These are phyloP conservation scores for Stomatorhinus walkeri DNA, from an alignment of 2,797 vertebrate genomes.

Conservation along the genomic window DNA sequence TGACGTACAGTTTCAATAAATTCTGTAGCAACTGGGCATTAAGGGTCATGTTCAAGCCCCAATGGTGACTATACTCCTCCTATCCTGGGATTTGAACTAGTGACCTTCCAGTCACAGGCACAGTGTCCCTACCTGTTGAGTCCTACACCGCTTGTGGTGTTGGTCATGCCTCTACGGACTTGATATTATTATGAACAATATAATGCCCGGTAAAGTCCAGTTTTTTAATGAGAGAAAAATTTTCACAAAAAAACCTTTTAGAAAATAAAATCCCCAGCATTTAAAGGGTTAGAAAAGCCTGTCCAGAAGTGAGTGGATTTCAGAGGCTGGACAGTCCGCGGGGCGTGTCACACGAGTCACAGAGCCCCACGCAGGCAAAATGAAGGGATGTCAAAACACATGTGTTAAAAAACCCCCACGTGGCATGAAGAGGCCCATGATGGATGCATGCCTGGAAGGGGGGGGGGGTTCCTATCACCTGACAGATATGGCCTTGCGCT, in stretches of 20 bases:
- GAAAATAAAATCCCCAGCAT: not conserved
- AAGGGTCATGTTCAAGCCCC: not conserved
- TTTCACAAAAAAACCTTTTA: not conserved
- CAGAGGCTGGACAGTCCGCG: not conserved
- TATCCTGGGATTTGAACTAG: not conserved
- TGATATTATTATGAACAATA: not conserved
- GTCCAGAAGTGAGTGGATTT: not conserved
- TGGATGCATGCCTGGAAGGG: constrained; percentile 14
- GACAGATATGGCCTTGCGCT: constrained; percentile 8
- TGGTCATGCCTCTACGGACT: not conserved
- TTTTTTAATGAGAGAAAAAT: not conserved
- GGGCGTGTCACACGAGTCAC: not conserved
- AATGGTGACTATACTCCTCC: not conserved
- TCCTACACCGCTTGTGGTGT: not conserved
- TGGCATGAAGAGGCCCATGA: constrained; percentile 3
- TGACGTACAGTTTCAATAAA: not conserved
- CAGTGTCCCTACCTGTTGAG: not conserved
- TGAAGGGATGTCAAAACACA: constrained; percentile 4
- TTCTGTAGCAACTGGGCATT: not conserved
- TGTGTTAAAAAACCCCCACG: not conserved
- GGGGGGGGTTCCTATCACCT: not conserved
- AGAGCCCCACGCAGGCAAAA: not conserved
- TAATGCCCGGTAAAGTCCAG: not conserved
- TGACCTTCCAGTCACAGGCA: not conserved
- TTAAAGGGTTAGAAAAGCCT: not conserved